Evolutionary conservation across 2,888 invertebrate genomes (phyloP), one percentile per base, ranked within the genome.

Genomic region (Zaprionus bogoriensis): DNA sequence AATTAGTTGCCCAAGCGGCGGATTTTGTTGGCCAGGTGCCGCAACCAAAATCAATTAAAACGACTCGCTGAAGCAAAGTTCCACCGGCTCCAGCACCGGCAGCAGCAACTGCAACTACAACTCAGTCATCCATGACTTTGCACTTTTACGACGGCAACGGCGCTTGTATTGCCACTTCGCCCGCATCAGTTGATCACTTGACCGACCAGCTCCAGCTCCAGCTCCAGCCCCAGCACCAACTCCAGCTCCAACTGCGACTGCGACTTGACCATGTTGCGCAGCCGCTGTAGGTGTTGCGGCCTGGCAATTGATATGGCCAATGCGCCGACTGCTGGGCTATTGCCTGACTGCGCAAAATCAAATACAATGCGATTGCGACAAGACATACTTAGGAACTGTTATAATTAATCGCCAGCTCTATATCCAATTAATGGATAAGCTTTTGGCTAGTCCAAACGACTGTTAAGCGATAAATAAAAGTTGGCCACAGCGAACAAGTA

Each of bases 91-190:
- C 45, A 50, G 6, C 59, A 53, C 23, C 22, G 20, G 50, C 14
- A 38, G 42, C 58, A 57, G 30, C 12, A 59, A 53, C 51, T 60
- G 55, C 47, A 12, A 25, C 12, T 25, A 12, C 46, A 63, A 66
- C 67, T 81, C 69, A 71, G 87, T 82, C 82, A 82, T 87, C 87
- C 87, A 67, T 82, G 82, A 87, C 82, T 87, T 82, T 87, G 87
- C 85, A 80, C 86, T 86, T 86, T 80, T 80, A 52, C 66, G 86
- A 59, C 47, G 52, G 55, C 28, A 44, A n/a, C 48, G 50, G 68
- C 54, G 58, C 51, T 41, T 55, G 30, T 30, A 51, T 69, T 77
- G 71, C 74, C 58, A 54, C 55, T 45, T 17, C 57, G 67, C 75
- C 61, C 54, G 60, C 77, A 73, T 58, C 47, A 59, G 47, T 55